These are phyloP conservation scores for Battus philenor DNA, from an alignment of 1,140 invertebrate species.

Conservation along the genomic window DNA sequence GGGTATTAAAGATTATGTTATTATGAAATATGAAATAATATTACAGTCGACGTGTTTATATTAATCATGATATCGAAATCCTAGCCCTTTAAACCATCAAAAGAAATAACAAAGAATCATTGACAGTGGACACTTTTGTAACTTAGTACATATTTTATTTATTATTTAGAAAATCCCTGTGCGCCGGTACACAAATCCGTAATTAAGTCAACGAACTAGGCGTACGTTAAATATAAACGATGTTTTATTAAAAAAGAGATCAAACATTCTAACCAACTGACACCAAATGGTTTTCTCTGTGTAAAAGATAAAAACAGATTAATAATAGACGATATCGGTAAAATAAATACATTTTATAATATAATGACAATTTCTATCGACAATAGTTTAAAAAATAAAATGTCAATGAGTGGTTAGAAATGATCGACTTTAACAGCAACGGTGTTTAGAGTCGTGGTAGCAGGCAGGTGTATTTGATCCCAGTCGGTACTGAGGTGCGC, in stretches of 20 bases:
- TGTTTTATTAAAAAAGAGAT: constrained; percentile 13
- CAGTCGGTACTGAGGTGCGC: constrained; percentile 81
- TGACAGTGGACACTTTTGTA: too few species aligned
- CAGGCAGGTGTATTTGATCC: constrained; percentile 84
- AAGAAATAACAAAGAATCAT: too few species aligned
- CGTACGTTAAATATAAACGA: not conserved
- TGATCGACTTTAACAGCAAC: constrained; percentile 93
- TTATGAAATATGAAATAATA: not conserved
- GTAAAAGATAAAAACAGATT: not conserved
- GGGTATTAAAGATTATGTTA: not conserved
- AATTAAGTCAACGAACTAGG: constrained; percentile 2
- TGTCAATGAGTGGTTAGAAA: constrained; percentile 84
- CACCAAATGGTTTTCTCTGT: not conserved
- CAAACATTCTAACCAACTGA: constrained; percentile 6
- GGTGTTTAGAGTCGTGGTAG: constrained; percentile 87
- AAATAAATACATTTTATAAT: not conserved
- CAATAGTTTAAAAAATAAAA: too few species aligned
- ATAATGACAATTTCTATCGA: not conserved
- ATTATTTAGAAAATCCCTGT: constrained; percentile 7
- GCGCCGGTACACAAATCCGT: constrained; percentile 6
- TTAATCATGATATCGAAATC: not conserved
- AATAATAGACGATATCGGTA: not conserved
- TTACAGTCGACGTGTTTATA: not conserved
- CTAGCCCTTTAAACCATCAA: too few species aligned
- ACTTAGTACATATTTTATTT: too few species aligned